Evolutionary conservation across 2,113 vertebrate genomes (phyloP), one percentile per base, ranked within the genome.

Genomic region (Ranitomeya variabilis): DNA sequence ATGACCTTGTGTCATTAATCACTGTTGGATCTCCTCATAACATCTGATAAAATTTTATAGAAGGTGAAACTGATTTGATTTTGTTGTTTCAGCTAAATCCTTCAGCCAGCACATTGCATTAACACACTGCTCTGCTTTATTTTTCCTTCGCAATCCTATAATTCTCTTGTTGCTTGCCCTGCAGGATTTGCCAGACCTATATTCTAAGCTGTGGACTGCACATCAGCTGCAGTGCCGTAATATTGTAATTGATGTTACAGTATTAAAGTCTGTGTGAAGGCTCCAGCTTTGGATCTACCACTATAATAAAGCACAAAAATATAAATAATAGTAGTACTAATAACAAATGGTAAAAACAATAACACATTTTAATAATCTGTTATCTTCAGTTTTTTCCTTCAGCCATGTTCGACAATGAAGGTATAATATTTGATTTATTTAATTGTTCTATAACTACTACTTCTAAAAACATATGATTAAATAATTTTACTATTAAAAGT

Each of bases 41-140:
- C 87, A 83, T 88, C 57, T 88, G 67, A 66, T 88, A 88, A 88
- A n/a, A 83, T 84, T 88, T 88, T 84, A 88, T 88, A 77, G 87
- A 83, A 83, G 87, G 57, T 88, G 87, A 88, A 88, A 83, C 69
- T 88, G 80, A 88, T 88, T 88, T 88, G 73, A 88, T 88, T 88
- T 83, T 88, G 87, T 84, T 87, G 86, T 87, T 80, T 87, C 77
- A 71, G 86, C 80, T 83, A 83, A 88, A 83, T 78, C 59, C 45
- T 83, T 66, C 73, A 88, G 80, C 71, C 69, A 88, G 71, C 51
- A 88, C 21, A 23, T 74, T 83, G 71, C 55, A 77, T 73, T 31
- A 71, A 87, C 67, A 81, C 26, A n/a, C 78, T 60, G 6, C 59
- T 31, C 37, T 78, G 57, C 18, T 62, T 26, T 26, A 45, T 74